These are phyloP conservation scores for Mantis religiosa DNA, from an alignment of 2,888 invertebrate species.

Conservation along the genomic window DNA sequence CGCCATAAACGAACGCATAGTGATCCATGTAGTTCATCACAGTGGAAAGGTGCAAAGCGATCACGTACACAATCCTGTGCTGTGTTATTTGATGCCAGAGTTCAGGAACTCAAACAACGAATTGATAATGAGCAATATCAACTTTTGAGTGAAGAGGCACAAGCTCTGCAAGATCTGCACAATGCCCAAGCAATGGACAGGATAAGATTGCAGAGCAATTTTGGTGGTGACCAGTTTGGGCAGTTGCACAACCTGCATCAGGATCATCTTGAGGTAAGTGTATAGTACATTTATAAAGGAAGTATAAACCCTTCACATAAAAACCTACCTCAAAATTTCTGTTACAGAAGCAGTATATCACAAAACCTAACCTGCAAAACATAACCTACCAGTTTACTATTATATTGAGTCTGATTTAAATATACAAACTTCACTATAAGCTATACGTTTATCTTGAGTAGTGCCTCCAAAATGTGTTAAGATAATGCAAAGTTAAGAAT, in stretches of 20 bases:
- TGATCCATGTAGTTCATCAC: neutral
- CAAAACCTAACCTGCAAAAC: no score
- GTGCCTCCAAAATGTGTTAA: no score
- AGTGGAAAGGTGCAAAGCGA: neutral
- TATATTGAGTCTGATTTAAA: no score
- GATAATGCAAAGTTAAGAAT: no score
- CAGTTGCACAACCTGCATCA: neutral
- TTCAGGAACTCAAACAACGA: neutral
- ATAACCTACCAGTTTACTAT: no score
- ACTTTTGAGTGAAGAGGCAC: neutral
- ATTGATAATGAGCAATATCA: neutral
- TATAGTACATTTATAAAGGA: neutral
- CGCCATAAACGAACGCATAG: constrained; percentile 5
- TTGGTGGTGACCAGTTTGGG: neutral
- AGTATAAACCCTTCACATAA: neutral
- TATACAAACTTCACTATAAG: no score
- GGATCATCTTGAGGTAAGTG: neutral
- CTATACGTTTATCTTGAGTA: no score
- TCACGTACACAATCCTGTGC: neutral
- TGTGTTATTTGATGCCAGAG: neutral
- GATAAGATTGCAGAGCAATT: neutral
- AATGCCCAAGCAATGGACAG: neutral
- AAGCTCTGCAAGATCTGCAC: neutral
- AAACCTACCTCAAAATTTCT: neutral
- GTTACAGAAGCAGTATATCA: neutral